Base-by-base conservation (phyloP, 1,140 invertebrate genomes). In the Ditylenchus dipsaci region DNA sequence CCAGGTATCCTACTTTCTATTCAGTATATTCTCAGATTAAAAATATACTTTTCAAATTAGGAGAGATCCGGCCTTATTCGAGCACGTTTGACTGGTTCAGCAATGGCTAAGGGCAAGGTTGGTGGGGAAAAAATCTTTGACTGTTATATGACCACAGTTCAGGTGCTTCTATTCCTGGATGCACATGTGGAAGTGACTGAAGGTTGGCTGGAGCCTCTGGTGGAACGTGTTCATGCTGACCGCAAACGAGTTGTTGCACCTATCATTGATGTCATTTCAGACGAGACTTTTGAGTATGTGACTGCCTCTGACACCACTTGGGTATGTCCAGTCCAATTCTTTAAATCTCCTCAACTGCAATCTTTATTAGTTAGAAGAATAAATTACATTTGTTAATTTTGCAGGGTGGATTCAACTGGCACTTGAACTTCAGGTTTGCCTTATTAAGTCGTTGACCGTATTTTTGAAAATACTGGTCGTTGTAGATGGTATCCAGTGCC, bases 231-330 rank as follows among this genome's bases (percentile, higher is more conserved):
- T 27, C 86, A 88, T 56, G 86, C 88, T 70, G 87, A 90, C 64
- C 81, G 80, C 49, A 88, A 87, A 73, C 85, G 88, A 76, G 88
- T 93, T 7, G 89, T 93, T n/a, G 93, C 91, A 72, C 93, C 93
- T 0, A 90, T 95, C 1, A 96, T 96, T 65, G 93, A 96, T 83
- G 91, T 95, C 21, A 91, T 96, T 27, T 91, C 90, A 65, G 92
- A 95, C 78, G 90, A 94, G 76, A 92, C 91, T 15, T 97, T 97
- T 85, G 92, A 95, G 84, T 97, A 96, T 75, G 86, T 88, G 33
- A 85, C 86, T 8, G 93, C 94, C 0, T 92, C 91, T 1, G 92
- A 93, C 80, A 92, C 92, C 88, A 94, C 92, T 0, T 95, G 93
- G 92, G n/a, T n/a, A n/a, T n/a, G n/a, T n/a, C n/a, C n/a, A n/a